These are phyloP conservation scores for Cercocebus atys DNA, from an alignment of 2,113 vertebrate genomes.

Conservation along the genomic window DNA sequence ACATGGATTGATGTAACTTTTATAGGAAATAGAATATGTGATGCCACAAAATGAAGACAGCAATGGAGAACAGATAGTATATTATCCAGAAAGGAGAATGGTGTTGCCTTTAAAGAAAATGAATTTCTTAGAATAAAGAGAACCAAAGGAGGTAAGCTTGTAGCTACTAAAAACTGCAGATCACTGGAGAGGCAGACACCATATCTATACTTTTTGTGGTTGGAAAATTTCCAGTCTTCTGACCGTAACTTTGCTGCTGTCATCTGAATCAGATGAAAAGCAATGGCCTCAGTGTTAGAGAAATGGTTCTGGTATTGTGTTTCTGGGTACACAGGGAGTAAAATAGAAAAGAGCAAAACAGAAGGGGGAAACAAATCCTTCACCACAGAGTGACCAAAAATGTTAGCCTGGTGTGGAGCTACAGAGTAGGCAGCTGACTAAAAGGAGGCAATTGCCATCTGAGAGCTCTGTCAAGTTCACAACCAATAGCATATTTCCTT, in stretches of 20 bases:
- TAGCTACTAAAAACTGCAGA: background rate
- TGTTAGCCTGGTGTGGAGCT: background rate
- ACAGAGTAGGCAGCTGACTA: background rate
- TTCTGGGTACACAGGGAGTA: background rate
- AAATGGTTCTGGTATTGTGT: background rate
- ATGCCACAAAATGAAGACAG: background rate
- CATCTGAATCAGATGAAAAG: background rate
- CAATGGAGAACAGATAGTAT: background rate
- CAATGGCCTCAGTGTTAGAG: background rate
- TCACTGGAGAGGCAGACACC: background rate
- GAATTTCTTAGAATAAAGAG: conserved; percentile 15
- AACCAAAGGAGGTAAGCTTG: background rate
- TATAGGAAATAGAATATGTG: background rate
- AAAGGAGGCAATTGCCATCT: background rate
- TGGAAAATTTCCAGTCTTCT: background rate
- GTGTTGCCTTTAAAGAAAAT: background rate
- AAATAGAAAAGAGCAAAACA: background rate
- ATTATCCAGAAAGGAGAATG: background rate
- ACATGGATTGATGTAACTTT: background rate
- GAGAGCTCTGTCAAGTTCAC: background rate
- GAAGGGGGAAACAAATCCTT: background rate
- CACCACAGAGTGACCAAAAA: background rate
- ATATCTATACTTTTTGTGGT: background rate
- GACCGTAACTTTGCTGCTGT: background rate
- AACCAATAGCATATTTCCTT: background rate